Percentiles rank a stretch among this genome's conserved stretches.
Evolutionary conservation across 2,113 vertebrate species (phyloP).

Genomic region (Lipophrys pholis): DNA sequence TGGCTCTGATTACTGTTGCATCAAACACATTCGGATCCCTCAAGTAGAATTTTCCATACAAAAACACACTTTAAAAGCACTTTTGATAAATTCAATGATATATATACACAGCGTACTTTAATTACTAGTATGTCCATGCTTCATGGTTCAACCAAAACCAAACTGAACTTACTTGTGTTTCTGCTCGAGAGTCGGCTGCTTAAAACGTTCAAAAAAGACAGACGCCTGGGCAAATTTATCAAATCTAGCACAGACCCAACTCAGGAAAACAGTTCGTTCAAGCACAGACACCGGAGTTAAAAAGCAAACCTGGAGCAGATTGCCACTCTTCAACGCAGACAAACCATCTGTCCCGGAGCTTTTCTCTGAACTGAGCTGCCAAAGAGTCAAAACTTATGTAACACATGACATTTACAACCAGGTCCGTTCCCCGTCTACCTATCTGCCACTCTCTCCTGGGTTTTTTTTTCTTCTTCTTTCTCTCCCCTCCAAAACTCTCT

Average conservation of each 20-base stretch:
- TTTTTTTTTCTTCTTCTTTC: not conserved
- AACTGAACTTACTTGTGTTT: too few species aligned
- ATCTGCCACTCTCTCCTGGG: slow-evolving; percentile 37
- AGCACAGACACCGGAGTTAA: not conserved
- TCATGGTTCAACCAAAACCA: too few species aligned
- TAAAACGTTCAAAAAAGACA: too few species aligned
- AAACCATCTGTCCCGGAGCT: slow-evolving; percentile 15
- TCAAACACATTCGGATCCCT: too few species aligned
- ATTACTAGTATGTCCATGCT: too few species aligned
- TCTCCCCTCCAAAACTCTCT: not conserved
- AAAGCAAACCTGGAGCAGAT: slow-evolving; percentile 1
- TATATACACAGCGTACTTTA: too few species aligned
- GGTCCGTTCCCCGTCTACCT: slow-evolving; percentile 58
- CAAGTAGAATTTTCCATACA: too few species aligned
- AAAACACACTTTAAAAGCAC: too few species aligned
- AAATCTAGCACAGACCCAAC: not conserved
- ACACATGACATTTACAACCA: slow-evolving; percentile 73
- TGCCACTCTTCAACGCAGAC: slow-evolving; percentile 1
- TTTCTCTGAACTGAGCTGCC: slow-evolving; percentile 41
- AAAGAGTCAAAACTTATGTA: slow-evolving; percentile 55
- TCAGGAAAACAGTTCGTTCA: not conserved
- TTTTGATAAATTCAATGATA: too few species aligned
- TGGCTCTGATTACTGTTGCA: too few species aligned
- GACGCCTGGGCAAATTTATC: too few species aligned
- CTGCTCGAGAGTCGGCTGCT: too few species aligned